Base-by-base conservation (phyloP, 2,113 vertebrate species). In the Corythoichthys haematopterus region DNA sequence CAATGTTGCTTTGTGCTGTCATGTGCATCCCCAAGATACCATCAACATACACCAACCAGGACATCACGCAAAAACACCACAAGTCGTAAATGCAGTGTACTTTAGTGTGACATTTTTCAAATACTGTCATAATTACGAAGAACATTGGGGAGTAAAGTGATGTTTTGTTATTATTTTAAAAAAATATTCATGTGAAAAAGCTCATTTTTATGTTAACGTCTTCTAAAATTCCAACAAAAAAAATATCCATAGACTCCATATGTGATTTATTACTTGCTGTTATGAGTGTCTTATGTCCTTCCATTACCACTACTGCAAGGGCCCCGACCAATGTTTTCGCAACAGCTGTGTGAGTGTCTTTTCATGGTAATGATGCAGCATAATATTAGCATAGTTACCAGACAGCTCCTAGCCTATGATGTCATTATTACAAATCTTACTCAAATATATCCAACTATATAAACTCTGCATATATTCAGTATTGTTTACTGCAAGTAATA, bases 311-410 rank as follows among this genome's bases (percentile, higher is more conserved):
- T 40, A 8, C 37, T 60, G 58, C 15, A 57, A 84, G 76, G 78
- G 69, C 66, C 69, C 50, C 75, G 64, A 16, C 37, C 58, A 47
- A 20, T 85, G 77, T 88, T 90, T 80, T 84, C 78, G 76, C 83
- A 89, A 89, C 86, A 89, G 77, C 85, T 85, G 56, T 59, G 61
- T 52, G 15, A 68, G 48, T n/a, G 68, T 57, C 48, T 64, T 15
- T 14, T 40, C 57, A 60, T 83, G 79, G 8, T 75, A 77, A 81
- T 78, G 66, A 63, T 33, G 11, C 35, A 69, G 67, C 33, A 53
- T 2, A 5, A 37, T 15, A 82, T 86, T 78, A 78, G 56, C 82
- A 84, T 86, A 64, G 65, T 46, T 64, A 59, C 60, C 78, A 88
- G 78, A 88, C 86, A 75, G 68, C 70, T 15, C 4, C 37, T 16